Conservation (phyloP, 2,888 invertebrate species). For the Argyresthia goedartella region DNA sequence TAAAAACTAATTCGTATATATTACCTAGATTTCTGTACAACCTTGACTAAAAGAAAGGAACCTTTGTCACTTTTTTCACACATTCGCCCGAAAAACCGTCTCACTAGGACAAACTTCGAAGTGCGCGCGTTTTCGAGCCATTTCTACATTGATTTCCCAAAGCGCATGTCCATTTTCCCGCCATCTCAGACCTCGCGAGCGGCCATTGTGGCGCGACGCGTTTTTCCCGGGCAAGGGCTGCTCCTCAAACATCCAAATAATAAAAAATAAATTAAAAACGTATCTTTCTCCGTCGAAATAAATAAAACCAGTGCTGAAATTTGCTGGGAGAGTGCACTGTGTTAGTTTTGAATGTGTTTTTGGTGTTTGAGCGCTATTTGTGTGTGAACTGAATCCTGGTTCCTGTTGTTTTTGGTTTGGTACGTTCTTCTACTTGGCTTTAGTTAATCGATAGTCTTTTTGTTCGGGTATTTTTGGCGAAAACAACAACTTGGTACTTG, state of each 20-base stretch:
- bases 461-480: not conserved
- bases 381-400: not conserved
- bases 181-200: conserved; percentile 18
- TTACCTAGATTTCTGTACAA: too few relatives aligned
- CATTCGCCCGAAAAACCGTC: not conserved
- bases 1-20: too few relatives aligned
- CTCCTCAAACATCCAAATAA: not conserved
- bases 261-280: not conserved
- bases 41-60: too few relatives aligned
- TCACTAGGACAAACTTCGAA: conserved; percentile 17
- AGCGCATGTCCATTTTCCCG: conserved; percentile 58
- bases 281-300: too few relatives aligned
- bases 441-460: not conserved
- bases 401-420: not conserved
- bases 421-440: not conserved
- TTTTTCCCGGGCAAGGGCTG: not conserved
- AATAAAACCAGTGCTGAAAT: not conserved
- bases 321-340: not conserved
- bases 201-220: not conserved
- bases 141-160: conserved; percentile 58
- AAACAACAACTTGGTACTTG: too few relatives aligned
- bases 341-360: not conserved
- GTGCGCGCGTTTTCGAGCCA: conserved; percentile 21
- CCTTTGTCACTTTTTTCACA: not conserved
- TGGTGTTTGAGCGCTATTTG: not conserved